phyloP scores from a whole-genome alignment of 2,888 invertebrate genomes.

The Electrophaes corylata region DNA sequence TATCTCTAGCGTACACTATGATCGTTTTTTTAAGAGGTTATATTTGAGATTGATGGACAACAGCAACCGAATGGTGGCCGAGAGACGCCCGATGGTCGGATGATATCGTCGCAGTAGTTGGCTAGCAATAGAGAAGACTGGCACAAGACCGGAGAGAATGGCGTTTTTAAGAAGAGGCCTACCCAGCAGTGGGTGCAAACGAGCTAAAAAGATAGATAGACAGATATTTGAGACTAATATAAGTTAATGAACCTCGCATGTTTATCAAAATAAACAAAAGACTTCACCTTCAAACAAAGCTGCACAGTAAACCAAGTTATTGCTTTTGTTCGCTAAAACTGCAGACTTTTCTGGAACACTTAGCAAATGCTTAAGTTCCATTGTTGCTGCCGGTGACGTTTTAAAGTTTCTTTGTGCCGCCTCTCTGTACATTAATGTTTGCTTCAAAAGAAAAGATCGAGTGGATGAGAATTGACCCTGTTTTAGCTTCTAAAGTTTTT shows the following conservation, averaged over 20 bases:
- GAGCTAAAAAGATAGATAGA: no score
- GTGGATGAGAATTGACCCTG: conserved; percentile 13
- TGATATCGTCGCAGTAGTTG: no score
- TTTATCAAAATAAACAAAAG: conserved; percentile 16
- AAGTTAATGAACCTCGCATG: neutral
- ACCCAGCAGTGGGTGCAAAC: no score
- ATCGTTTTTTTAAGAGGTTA: no score
- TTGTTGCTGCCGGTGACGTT: conserved; percentile 65
- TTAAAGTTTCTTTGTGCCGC: conserved; percentile 61
- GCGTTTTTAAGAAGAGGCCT: no score
- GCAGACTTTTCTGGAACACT: conserved; percentile 71
- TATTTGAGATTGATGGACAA: no score
- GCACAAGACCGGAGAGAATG: no score
- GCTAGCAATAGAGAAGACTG: no score
- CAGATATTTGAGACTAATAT: no score
- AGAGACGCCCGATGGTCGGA: no score
- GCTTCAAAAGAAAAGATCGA: conserved; percentile 24
- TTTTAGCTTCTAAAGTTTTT: neutral
- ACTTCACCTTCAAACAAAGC: conserved; percentile 17
- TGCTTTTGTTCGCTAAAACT: conserved; percentile 62
- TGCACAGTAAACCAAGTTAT: conserved; percentile 48
- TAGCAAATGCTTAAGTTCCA: conserved; percentile 68
- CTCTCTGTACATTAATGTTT: conserved; percentile 32
- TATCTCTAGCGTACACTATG: no score
- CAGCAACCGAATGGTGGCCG: no score